Evolutionary conservation across 2,797 vertebrate genomes (phyloP), one percentile per base, ranked within the genome.

Genomic region (Rachycentron canadum): DNA sequence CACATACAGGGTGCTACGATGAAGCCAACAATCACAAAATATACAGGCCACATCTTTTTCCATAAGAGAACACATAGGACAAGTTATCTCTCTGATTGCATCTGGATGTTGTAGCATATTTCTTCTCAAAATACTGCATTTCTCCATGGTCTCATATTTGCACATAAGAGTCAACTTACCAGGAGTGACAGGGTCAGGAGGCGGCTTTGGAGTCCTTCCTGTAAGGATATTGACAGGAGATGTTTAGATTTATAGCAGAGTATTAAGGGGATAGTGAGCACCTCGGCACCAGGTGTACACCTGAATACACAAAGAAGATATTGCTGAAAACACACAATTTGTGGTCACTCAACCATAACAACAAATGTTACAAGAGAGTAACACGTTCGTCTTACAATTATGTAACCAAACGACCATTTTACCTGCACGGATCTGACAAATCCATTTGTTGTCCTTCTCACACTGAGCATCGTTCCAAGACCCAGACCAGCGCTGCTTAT

Each of bases 361-460:
- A 26, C 2, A 32, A 8, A 43, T 7, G 10, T 41, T 26, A 38
- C 10, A 41, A 17, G 30, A 32, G 14, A 69, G 30, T 64, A 2
- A 34, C 12, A n/a, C 12, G 17, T 23, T 49, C 23, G 4, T 60
- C 52, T 26, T 41, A 52, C 13, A 2, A n/a, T n/a, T 2, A 23
- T 30, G 10, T 28, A n/a, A 52, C 6, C 23, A 62, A n/a, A 38
- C 50, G 52, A 17, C 14, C 7, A 55, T 32, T 32, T 21, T 21
- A 98, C 97, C 97, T 96, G 93, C 95, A 47, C 25, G 93, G 68
- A 98, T 95, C 81, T 98, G 94, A 86, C 97, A 98, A 67, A 96
- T 76, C 96, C 96, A 98, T 52, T 88, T 56, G 30, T 87, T 91
- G 7, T 83, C 81, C 5, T 57, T 83, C 64, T 97, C 94, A 88